These are phyloP conservation scores for Lates japonicus DNA, from an alignment of 2,797 vertebrate genomes.

Conservation along the genomic window DNA sequence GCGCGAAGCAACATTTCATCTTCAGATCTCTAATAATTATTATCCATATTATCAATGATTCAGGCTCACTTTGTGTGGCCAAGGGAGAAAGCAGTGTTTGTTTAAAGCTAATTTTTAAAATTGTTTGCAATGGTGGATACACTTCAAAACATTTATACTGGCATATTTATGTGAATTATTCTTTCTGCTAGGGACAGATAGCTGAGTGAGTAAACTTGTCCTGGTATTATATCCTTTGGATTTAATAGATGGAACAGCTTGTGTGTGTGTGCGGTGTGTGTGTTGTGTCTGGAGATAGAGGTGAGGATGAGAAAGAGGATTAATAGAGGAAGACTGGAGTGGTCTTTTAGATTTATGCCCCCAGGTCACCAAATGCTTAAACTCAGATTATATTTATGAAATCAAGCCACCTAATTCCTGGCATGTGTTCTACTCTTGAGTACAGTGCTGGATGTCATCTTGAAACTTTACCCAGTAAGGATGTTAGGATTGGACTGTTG, in stretches of 20 bases:
- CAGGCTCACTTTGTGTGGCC: background rate
- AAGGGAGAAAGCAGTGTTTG: background rate
- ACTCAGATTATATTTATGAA: slow-evolving; percentile 66
- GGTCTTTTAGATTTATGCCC: slow-evolving; percentile 70
- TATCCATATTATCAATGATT: background rate
- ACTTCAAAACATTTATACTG: background rate
- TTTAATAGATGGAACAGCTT: background rate
- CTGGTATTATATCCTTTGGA: background rate
- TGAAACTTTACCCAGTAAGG: background rate
- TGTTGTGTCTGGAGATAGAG: slow-evolving; percentile 35
- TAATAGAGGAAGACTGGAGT: slow-evolving; percentile 56
- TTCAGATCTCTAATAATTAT: background rate
- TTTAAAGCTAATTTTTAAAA: no score
- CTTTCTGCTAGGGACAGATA: background rate
- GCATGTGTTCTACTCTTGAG: slow-evolving; percentile 47
- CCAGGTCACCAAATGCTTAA: slow-evolving; percentile 60
- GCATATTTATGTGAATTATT: background rate
- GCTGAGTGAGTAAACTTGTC: background rate
- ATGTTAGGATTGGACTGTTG: no score
- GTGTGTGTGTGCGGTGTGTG: slow-evolving; percentile 5
- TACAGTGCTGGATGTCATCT: slow-evolving; percentile 11
- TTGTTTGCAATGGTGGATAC: no score
- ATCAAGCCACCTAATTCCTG: slow-evolving; percentile 45
- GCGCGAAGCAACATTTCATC: background rate
- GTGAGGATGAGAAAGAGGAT: slow-evolving; percentile 53